Evolutionary conservation across 2,888 invertebrate genomes (phyloP).

Genomic region (Belgica antarctica): DNA sequence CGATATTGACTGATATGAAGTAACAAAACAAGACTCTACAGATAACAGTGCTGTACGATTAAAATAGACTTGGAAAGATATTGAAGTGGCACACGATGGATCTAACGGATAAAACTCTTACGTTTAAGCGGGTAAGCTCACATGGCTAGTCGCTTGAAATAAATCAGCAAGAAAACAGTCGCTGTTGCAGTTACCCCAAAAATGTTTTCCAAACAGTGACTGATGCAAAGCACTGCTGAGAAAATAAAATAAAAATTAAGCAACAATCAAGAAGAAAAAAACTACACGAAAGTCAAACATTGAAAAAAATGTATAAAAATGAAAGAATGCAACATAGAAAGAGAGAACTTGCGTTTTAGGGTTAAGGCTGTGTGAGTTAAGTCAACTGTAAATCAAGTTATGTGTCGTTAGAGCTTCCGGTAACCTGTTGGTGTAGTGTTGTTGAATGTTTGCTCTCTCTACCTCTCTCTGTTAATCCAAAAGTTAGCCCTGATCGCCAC

Average conservation of each 20-base stretch:
- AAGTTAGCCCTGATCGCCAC: neutral
- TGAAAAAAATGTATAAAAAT: constrained; percentile 6
- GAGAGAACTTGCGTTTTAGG: constrained; percentile 7
- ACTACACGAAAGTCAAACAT: neutral
- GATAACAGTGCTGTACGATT: neutral
- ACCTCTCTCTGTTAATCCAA: neutral
- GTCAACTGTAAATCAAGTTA: constrained; percentile 41
- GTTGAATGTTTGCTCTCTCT: too few species aligned
- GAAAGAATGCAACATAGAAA: constrained; percentile 40
- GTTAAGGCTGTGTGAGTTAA: constrained; percentile 34
- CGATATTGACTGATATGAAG: neutral
- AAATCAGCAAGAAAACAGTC: neutral
- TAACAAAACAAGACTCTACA: neutral
- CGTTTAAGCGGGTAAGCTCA: constrained; percentile 38
- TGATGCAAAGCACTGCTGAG: constrained; percentile 4
- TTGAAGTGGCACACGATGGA: constrained; percentile 5
- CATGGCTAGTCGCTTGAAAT: neutral
- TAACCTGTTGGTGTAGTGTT: neutral
- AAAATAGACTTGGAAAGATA: neutral
- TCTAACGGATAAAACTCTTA: constrained; percentile 34
- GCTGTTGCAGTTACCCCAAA: neutral
- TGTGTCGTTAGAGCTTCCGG: constrained; percentile 33
- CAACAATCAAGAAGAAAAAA: constrained; percentile 29
- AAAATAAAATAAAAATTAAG: constrained; percentile 39
- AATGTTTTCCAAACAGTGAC: neutral